These are phyloP conservation scores for Zoroaster sp. DNA, from an alignment of 53 echinoderm and acorn worm species.

Conservation along the genomic window DNA sequence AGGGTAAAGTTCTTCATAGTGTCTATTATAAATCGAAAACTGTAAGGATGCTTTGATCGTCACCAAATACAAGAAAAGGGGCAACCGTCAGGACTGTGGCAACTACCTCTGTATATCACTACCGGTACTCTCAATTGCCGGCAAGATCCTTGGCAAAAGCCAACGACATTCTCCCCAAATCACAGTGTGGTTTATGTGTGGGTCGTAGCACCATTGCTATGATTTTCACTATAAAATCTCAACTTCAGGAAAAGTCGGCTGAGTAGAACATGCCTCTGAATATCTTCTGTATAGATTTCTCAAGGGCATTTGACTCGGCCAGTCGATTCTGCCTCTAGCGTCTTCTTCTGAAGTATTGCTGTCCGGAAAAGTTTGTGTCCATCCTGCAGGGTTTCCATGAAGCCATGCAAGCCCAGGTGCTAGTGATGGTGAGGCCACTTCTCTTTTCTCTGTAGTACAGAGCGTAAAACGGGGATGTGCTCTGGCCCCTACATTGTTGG, in stretches of 20 bases:
- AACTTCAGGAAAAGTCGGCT: constrained; percentile 4
- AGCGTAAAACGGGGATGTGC: constrained; percentile 60
- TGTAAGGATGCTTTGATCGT: background rate
- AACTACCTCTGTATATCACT: background rate
- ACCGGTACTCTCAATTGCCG: constrained; percentile 13
- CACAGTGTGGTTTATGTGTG: too few species aligned
- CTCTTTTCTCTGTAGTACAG: background rate
- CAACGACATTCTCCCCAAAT: constrained; percentile 5
- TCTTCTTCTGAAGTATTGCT: constrained; percentile 27
- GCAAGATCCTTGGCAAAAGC: background rate
- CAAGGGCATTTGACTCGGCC: too few species aligned
- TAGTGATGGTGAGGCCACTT: background rate
- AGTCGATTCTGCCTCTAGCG: constrained; percentile 7
- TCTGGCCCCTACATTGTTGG: too few species aligned
- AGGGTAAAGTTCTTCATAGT: too few species aligned
- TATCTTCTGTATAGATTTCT: constrained; percentile 37
- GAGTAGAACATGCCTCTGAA: background rate
- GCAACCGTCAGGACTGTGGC: background rate
- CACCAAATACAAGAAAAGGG: background rate
- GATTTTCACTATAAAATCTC: constrained; percentile 19
- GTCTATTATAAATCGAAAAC: too few species aligned
- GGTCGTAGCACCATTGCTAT: too few species aligned
- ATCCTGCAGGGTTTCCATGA: constrained; percentile 45
- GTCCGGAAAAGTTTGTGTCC: constrained; percentile 38
- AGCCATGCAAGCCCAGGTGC: constrained; percentile 13